Evolutionary conservation across 2,113 vertebrate species (phyloP).

Genomic region (Calidris pugnax): DNA sequence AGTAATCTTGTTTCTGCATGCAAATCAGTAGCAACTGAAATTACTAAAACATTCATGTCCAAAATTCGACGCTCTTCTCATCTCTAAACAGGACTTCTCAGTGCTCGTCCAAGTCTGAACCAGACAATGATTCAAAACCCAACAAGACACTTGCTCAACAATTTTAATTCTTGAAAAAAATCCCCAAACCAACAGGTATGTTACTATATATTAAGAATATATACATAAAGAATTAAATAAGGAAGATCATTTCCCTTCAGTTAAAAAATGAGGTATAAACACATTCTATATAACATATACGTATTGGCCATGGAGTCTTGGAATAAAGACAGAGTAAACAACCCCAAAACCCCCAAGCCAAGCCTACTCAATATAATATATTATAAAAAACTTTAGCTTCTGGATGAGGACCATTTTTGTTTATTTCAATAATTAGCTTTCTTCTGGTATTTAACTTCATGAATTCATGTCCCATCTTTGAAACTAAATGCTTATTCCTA

Average conservation of each 20-base stretch:
- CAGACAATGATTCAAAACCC: background rate
- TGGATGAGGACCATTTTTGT: background rate
- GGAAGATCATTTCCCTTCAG: background rate
- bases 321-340: background rate
- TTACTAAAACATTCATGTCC: background rate
- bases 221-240: background rate
- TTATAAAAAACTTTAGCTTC: background rate
- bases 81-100: background rate
- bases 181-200: fast-evolving
- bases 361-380: background rate
- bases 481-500: background rate
- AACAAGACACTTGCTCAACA: background rate
- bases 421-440: background rate
- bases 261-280: background rate
- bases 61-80: background rate
- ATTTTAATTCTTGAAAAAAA: background rate
- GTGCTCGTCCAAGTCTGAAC: background rate
- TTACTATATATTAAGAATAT: background rate
- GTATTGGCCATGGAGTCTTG: background rate
- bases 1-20: slow-evolving; percentile 1
- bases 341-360: background rate
- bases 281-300: background rate
- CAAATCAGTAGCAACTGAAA: slow-evolving; percentile 13
- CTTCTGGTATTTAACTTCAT: background rate
- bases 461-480: background rate